Evolutionary conservation across 1,140 invertebrate genomes (phyloP).

Genomic region (Prorops nasuta): DNA sequence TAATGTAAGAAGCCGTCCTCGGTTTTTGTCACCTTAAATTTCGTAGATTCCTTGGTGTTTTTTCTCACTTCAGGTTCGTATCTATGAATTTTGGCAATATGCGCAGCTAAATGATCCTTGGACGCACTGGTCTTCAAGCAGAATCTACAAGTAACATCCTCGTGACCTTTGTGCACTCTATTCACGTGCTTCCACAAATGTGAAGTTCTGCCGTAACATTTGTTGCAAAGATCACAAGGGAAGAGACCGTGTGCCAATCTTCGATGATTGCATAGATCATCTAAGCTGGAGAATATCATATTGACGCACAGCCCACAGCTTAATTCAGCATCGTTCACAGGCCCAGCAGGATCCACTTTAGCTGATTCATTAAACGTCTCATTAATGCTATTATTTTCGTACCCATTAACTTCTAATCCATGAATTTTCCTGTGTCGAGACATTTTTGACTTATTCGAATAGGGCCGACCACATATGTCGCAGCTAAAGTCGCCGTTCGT

Average conservation of each 20-base stretch:
- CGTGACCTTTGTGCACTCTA: conserved; percentile 62
- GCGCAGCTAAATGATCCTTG: conserved; percentile 60
- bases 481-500: conserved; percentile 58
- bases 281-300: conserved; percentile 50
- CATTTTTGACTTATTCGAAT: conserved; percentile 61
- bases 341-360: conserved; percentile 9
- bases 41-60: conserved; percentile 15
- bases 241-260: conserved; percentile 58
- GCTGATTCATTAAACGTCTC: conserved; percentile 9
- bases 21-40: conserved; percentile 29
- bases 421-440: conserved; percentile 58
- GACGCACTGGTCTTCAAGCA: conserved; percentile 64
- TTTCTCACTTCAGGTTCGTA: conserved; percentile 47
- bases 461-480: conserved; percentile 59
- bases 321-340: conserved; percentile 33
- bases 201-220: conserved; percentile 63
- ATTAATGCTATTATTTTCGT: conserved; percentile 11
- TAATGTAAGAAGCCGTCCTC: conserved; percentile 56
- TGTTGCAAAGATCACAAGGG: conserved; percentile 65
- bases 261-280: conserved; percentile 60
- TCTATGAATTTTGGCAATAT: conserved; percentile 62
- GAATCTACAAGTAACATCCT: conserved; percentile 61
- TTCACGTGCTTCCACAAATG: conserved; percentile 68
- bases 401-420: conserved; percentile 34
- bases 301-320: conserved; percentile 53